Evolutionary conservation across 64 coral and sea anemone genomes (phyloP).

Genomic region (Acropora yongei): DNA sequence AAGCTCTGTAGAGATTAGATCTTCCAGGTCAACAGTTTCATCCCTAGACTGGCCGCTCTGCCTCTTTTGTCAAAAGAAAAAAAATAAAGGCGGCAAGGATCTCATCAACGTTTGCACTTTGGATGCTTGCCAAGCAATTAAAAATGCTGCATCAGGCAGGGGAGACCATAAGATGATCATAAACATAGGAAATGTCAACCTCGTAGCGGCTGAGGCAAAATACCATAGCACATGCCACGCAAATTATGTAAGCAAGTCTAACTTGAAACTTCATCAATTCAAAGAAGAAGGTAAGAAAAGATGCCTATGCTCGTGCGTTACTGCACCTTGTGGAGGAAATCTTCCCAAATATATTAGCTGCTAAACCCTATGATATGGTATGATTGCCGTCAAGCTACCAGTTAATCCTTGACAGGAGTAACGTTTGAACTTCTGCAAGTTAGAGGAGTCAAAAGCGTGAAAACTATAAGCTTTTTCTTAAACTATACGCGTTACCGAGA

Average conservation of each 20-base stretch:
- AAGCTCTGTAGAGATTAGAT: background rate
- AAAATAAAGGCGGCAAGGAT: slow-evolving; percentile 12
- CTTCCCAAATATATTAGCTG: too few species aligned
- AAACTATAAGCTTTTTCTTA: too few species aligned
- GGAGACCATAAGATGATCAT: background rate
- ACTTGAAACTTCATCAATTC: too few species aligned
- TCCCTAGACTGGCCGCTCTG: slow-evolving; percentile 6
- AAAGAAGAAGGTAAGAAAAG: too few species aligned
- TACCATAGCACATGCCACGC: slow-evolving; percentile 11
- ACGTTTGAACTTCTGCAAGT: too few species aligned
- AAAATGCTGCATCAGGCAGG: background rate
- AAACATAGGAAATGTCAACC: background rate
- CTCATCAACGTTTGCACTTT: slow-evolving; percentile 19
- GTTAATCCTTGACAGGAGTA: too few species aligned
- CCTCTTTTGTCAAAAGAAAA: slow-evolving; percentile 26
- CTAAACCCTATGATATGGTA: too few species aligned
- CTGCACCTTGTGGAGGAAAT: too few species aligned
- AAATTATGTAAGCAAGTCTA: background rate
- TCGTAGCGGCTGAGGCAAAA: background rate
- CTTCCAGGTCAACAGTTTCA: background rate
- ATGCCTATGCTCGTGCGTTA: too few species aligned
- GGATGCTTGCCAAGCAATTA: slow-evolving; percentile 1
- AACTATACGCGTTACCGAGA: too few species aligned
- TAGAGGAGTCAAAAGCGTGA: too few species aligned
- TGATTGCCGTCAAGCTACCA: too few species aligned